phyloP scores from a whole-genome alignment of 2,888 invertebrate genomes.

The Andrena haemorrhoa region DNA sequence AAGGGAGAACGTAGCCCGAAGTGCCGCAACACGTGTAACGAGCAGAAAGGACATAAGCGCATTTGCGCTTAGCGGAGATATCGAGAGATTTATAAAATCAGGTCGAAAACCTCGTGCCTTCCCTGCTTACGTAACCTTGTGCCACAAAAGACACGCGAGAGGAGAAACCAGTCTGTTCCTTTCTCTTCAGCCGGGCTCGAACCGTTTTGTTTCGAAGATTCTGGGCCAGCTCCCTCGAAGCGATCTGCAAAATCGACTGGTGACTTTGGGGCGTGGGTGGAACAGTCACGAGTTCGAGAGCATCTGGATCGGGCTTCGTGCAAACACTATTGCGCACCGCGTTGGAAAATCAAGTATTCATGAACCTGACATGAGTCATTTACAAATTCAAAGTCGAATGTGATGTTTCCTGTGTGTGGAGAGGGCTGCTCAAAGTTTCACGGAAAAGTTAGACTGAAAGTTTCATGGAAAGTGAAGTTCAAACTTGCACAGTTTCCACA shows the following conservation, averaged over 20 bases:
- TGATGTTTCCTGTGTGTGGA: too few relatives aligned
- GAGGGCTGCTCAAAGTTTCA: too few relatives aligned
- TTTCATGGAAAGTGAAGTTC: too few relatives aligned
- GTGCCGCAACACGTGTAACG: slow-evolving; percentile 20
- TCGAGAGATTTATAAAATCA: slow-evolving; percentile 67
- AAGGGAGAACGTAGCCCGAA: slow-evolving; percentile 22
- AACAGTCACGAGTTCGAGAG: too few relatives aligned
- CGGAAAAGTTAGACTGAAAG: too few relatives aligned
- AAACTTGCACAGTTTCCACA: too few relatives aligned
- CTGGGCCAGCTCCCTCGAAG: background rate
- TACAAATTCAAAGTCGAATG: too few relatives aligned
- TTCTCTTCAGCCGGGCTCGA: slow-evolving; percentile 68
- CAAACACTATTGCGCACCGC: too few relatives aligned
- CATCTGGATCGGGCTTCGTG: too few relatives aligned
- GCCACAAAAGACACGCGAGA: slow-evolving; percentile 73
- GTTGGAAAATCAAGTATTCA: too few relatives aligned
- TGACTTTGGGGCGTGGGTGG: too few relatives aligned
- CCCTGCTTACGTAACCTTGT: slow-evolving; percentile 77
- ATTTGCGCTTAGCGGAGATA: slow-evolving; percentile 20
- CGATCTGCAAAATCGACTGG: background rate
- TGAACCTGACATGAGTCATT: too few relatives aligned
- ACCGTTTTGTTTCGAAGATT: slow-evolving; percentile 47
- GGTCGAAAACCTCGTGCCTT: slow-evolving; percentile 74
- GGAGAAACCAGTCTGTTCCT: slow-evolving; percentile 71
- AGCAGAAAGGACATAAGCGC: slow-evolving; percentile 17